A percentile compares a stretch with the other conserved stretches of the same genome.
Evolutionary conservation across 2,888 invertebrate species (phyloP).

Genomic region (Poecilus cupreus): DNA sequence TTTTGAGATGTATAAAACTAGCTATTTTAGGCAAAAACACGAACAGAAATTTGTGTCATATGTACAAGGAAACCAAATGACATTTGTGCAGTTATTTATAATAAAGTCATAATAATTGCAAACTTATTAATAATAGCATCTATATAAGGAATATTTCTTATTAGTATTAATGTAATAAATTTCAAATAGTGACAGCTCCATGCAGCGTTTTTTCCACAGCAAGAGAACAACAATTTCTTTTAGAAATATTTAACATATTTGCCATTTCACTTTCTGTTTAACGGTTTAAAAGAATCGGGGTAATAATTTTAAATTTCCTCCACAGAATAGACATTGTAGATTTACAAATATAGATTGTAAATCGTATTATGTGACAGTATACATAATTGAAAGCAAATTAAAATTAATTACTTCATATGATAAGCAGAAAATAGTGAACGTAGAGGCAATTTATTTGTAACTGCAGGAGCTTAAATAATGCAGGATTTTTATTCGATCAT

Average conservation of each 20-base stretch:
- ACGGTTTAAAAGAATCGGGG: neutral
- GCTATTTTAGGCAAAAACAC: too few species aligned
- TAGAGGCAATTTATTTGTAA: constrained; percentile 16
- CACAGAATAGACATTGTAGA: neutral
- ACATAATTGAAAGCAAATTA: constrained; percentile 43
- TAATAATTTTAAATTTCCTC: constrained; percentile 24
- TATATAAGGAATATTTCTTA: constrained; percentile 8
- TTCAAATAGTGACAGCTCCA: neutral
- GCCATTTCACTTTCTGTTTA: constrained; percentile 8
- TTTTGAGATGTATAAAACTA: too few species aligned
- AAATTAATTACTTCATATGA: constrained; percentile 40
- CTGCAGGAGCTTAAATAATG: constrained; percentile 11
- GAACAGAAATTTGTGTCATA: too few species aligned
- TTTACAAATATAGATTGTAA: neutral
- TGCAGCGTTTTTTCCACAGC: neutral
- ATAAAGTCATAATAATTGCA: constrained; percentile 34
- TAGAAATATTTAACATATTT: constrained; percentile 25
- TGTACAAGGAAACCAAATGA: neutral
- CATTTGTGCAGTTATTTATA: neutral
- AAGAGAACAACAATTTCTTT: constrained; percentile 24
- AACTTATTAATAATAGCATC: constrained; percentile 13
- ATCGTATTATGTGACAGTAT: constrained; percentile 41
- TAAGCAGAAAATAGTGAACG: constrained; percentile 30
- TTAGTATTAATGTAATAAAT: neutral
- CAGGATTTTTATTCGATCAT: neutral